phyloP scores from a whole-genome alignment of 2,888 invertebrate genomes.

The Eilema depressum region DNA sequence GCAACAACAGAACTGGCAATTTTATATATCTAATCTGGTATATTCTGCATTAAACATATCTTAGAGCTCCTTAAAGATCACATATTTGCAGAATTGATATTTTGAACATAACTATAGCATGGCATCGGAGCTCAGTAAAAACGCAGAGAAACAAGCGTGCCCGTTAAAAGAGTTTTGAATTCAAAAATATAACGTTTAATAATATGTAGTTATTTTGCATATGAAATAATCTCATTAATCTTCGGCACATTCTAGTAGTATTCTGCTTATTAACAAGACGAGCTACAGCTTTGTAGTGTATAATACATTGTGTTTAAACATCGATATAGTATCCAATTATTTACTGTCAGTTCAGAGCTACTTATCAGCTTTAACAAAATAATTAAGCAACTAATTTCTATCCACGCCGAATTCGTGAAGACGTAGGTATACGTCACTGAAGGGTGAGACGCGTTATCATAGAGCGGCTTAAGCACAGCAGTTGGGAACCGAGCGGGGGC shows the following conservation, averaged over 20 bases:
- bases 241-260: not conserved
- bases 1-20: no score
- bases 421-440: conserved; percentile 24
- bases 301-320: not conserved
- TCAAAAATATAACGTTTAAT: no score
- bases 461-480: conserved; percentile 65
- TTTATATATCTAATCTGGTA: no score
- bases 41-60: no score
- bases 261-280: not conserved
- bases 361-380: not conserved
- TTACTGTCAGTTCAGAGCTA: not conserved
- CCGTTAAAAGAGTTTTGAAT: no score
- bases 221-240: no score
- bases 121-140: not conserved
- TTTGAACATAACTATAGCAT: not conserved
- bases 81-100: not conserved
- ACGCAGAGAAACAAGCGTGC: no score
- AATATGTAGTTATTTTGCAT: no score
- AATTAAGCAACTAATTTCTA: not conserved
- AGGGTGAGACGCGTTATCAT: conserved; percentile 62
- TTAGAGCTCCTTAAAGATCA: no score
- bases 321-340: not conserved
- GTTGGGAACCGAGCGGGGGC: conserved; percentile 71
- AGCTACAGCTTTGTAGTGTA: not conserved
- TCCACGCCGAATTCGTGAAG: conserved; percentile 50